phyloP scores from a whole-genome alignment of 2,888 invertebrate species.

The Ernsta delagoae region DNA sequence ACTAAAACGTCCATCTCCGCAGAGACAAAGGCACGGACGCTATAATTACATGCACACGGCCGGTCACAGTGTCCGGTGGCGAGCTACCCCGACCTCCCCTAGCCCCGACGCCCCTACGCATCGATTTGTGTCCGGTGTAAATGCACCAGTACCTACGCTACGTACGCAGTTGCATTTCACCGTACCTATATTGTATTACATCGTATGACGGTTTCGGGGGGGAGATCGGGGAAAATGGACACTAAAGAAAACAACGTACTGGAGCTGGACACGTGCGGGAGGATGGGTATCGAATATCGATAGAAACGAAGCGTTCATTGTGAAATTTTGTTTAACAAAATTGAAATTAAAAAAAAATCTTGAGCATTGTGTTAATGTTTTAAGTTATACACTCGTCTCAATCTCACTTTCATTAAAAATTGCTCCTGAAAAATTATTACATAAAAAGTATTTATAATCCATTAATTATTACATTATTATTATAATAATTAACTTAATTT shows the following conservation, averaged over 20 bases:
- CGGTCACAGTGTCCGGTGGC: slow-evolving; percentile 16
- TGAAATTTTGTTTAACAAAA: too few species aligned
- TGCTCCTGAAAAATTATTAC: too few species aligned
- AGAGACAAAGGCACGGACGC: slow-evolving; percentile 22
- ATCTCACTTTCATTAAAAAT: too few species aligned
- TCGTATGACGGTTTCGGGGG: neutral
- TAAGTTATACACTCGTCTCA: too few species aligned
- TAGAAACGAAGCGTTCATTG: too few species aligned
- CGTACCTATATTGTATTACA: neutral
- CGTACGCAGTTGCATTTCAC: neutral
- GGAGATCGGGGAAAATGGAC: neutral
- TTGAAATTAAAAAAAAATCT: too few species aligned
- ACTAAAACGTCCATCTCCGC: neutral
- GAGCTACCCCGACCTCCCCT: slow-evolving; percentile 39
- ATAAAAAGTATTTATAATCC: too few species aligned
- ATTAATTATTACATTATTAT: too few species aligned
- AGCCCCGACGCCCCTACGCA: slow-evolving; percentile 54
- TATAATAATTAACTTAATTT: too few species aligned
- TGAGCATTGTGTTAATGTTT: too few species aligned
- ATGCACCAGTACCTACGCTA: slow-evolving; percentile 3
- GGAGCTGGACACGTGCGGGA: neutral
- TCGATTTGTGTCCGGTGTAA: slow-evolving; percentile 55
- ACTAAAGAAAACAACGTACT: neutral
- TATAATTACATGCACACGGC: slow-evolving; percentile 37
- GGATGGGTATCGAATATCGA: neutral